Evolutionary conservation across 2,797 vertebrate genomes (phyloP).

Genomic region (Anisognathus igniventris): DNA sequence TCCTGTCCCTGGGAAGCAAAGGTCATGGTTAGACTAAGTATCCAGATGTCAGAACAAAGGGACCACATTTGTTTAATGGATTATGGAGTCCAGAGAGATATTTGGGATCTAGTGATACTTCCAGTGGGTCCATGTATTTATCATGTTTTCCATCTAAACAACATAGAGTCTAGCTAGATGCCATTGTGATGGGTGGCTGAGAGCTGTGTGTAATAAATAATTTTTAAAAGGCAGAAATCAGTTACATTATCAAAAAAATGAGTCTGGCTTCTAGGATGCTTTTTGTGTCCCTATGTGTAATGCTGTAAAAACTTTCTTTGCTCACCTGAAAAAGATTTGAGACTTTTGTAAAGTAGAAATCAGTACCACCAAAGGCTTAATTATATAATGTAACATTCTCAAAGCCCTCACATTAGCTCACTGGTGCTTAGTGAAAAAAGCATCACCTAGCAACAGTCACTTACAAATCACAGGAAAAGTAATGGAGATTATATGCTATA

Average conservation of each 20-base stretch:
- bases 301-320: background rate
- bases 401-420: constrained; percentile 41
- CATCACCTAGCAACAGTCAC: constrained; percentile 70
- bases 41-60: constrained; percentile 33
- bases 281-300: background rate
- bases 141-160: background rate
- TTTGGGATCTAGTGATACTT: constrained; percentile 9
- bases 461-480: constrained; percentile 58
- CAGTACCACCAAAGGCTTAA: constrained; percentile 42
- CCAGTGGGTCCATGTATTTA: background rate
- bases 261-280: background rate
- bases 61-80: constrained; percentile 30
- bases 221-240: background rate
- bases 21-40: background rate
- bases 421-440: constrained; percentile 41
- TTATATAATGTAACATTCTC: constrained; percentile 62
- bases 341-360: constrained; percentile 19
- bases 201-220: background rate
- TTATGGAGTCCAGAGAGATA: background rate
- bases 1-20: constrained; percentile 33
- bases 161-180: background rate
- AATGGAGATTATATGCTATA: constrained; percentile 21
- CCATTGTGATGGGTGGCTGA: background rate
- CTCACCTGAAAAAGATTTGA: constrained; percentile 7
- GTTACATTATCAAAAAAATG: background rate